Conservation (phyloP, 2,113 vertebrate species). For the Chrysemys picta region DNA sequence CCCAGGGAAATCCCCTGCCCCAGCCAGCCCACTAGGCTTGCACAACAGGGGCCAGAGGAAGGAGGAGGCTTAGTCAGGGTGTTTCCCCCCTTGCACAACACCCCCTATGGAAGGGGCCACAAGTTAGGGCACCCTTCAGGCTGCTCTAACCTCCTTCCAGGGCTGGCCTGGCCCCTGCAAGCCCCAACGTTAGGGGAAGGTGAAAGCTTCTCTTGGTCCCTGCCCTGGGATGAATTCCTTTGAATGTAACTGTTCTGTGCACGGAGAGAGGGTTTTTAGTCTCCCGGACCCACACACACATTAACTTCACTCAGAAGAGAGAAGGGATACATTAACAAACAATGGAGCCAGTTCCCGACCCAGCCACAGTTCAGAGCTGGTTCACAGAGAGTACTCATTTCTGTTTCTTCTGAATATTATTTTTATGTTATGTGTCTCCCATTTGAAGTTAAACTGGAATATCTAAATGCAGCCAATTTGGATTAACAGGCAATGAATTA, state of each 20-base stretch:
- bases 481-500: constrained; percentile 66
- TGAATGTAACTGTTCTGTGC: background rate
- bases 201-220: background rate
- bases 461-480: constrained; percentile 52
- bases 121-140: background rate
- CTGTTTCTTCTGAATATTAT: constrained; percentile 33
- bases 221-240: background rate
- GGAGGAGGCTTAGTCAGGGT: background rate
- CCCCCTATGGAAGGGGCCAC: background rate
- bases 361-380: background rate
- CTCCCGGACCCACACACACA: background rate
- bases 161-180: background rate
- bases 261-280: background rate
- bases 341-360: background rate
- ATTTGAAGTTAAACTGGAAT: constrained; percentile 57
- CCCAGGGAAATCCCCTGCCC: background rate
- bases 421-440: background rate
- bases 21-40: background rate
- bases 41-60: background rate
- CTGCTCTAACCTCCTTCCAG: background rate
- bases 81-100: background rate
- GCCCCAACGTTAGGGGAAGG: background rate
- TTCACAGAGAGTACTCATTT: background rate
- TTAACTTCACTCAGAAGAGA: background rate
- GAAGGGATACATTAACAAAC: background rate